Base-by-base conservation (phyloP, 2,888 invertebrate genomes). In the Proisotoma minuta region DNA sequence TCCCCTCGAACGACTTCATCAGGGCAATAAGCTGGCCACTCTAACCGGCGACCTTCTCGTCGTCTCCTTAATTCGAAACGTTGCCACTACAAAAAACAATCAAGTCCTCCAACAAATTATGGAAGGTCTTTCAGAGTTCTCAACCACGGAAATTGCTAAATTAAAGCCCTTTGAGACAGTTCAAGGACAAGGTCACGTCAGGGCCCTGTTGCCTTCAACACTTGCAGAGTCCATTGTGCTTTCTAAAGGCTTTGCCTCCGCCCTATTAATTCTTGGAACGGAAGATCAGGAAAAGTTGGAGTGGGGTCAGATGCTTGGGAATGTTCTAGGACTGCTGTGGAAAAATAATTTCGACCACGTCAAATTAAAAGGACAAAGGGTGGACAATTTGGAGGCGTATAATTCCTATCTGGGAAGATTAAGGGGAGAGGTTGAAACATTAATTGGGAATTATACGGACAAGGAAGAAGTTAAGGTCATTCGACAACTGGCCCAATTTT, bases 21-120 rank as follows among this genome's bases (percentile, higher is more conserved):
- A 43, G 5, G 52, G 63, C 54, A 63, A 63, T 40, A 63, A 63
- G 51, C 28, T 63, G 28, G 59, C 63, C 18, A 59, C 56, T 5
- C 39, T 63, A 12, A 53, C 52, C 5, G 52, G 52, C 3, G 52
- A 52, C 29, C 27, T 52, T 8, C 52, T 52, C n/a, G 52, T 52
- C n/a, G 59, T 63, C 12, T 48, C 53, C 26, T 34, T 52, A 12
- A 63, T 63, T 3, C 22, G 53, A 34, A 53, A 54, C 50, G 29
- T 59, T 3, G 40, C 59, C 1, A 12, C 18, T 15, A 26, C 54
- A 10, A 24, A 26, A 49, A 59, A 63, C 28, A 63, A 63, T 50
- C 27, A 54, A 51, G 51, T 62, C 15, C 28, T 62, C 3, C n/a
- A 52, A 4, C 58, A 51, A 54, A 34, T 51, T 2, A 62, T 62